phyloP scores from a whole-genome alignment of 1,140 invertebrate genomes.

The Anastatus disparis region DNA sequence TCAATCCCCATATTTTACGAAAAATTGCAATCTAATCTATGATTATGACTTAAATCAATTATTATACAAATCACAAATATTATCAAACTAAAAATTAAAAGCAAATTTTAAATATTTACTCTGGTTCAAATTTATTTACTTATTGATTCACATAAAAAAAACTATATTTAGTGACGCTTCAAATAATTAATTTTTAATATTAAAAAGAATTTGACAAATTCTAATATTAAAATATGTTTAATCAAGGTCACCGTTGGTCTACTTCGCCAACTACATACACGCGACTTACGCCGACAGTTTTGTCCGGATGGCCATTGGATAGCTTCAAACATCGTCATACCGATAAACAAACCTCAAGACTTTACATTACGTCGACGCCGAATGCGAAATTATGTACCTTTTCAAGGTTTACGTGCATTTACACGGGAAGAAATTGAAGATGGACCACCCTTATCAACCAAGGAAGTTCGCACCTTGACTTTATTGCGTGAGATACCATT shows the following conservation, averaged over 20 bases:
- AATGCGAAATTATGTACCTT: conserved; percentile 71
- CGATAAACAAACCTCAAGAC: conserved; percentile 73
- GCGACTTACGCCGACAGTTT: conserved; percentile 82
- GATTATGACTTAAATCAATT: too few relatives aligned
- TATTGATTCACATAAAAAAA: too few relatives aligned
- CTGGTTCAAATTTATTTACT: too few relatives aligned
- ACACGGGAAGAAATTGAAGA: conserved; percentile 76
- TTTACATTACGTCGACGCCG: conserved; percentile 70
- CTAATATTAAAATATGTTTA: too few relatives aligned
- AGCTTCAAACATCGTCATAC: conserved; percentile 74
- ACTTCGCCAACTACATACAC: conserved; percentile 81
- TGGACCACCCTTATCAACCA: conserved; percentile 86
- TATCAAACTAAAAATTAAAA: too few relatives aligned
- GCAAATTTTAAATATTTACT: too few relatives aligned
- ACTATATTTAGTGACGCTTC: too few relatives aligned
- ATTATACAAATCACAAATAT: too few relatives aligned
- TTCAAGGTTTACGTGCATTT: conserved; percentile 72
- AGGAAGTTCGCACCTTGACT: conserved; percentile 87
- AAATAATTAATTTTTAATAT: too few relatives aligned
- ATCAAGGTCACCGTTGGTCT: conserved; percentile 73
- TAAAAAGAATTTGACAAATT: too few relatives aligned
- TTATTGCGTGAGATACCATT: conserved; percentile 94
- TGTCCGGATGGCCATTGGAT: conserved; percentile 85
- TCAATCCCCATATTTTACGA: too few relatives aligned
- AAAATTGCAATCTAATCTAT: too few relatives aligned